These are phyloP conservation scores for Karalla daura DNA, from an alignment of 2,797 vertebrate species.

Conservation along the genomic window DNA sequence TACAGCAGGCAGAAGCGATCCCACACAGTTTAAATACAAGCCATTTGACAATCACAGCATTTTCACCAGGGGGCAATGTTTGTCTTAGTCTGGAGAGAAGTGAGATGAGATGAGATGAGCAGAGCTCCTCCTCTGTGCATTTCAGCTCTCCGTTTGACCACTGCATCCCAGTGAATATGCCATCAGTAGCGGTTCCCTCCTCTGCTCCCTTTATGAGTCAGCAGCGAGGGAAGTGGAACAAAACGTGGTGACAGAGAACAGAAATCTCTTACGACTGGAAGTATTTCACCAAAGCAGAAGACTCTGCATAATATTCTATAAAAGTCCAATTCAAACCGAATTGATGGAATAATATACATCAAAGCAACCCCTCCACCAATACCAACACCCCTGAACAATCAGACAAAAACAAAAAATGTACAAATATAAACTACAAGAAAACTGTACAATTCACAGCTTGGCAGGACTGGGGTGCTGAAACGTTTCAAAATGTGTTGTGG, in stretches of 20 bases:
- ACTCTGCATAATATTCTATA: constrained; percentile 88
- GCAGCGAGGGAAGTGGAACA: constrained; percentile 81
- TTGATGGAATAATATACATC: constrained; percentile 86
- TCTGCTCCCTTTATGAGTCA: constrained; percentile 82
- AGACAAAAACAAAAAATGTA: constrained; percentile 80
- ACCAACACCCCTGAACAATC: constrained; percentile 50
- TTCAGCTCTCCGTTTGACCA: constrained; percentile 58
- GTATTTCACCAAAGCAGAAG: constrained; percentile 88
- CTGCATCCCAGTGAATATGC: constrained; percentile 61
- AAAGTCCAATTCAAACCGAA: constrained; percentile 91
- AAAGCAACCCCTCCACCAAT: constrained; percentile 72
- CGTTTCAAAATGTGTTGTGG: constrained; percentile 63
- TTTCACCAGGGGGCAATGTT: constrained; percentile 69
- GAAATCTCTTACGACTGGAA: constrained; percentile 91
- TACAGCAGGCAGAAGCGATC: constrained; percentile 86
- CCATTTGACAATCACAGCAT: constrained; percentile 56
- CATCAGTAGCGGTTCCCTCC: constrained; percentile 61
- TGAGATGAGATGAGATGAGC: constrained; percentile 42
- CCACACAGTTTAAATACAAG: constrained; percentile 82
- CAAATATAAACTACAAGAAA: constrained; percentile 83
- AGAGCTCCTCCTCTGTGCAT: constrained; percentile 35
- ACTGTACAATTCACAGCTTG: constrained; percentile 89
- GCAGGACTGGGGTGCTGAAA: constrained; percentile 79
- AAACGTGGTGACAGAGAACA: constrained; percentile 86
- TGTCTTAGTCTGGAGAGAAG: constrained; percentile 47